Evolutionary conservation across 92 coral and sea anemone genomes (phyloP), one percentile per base, ranked within the genome.

Genomic region (Bergia sp.): DNA sequence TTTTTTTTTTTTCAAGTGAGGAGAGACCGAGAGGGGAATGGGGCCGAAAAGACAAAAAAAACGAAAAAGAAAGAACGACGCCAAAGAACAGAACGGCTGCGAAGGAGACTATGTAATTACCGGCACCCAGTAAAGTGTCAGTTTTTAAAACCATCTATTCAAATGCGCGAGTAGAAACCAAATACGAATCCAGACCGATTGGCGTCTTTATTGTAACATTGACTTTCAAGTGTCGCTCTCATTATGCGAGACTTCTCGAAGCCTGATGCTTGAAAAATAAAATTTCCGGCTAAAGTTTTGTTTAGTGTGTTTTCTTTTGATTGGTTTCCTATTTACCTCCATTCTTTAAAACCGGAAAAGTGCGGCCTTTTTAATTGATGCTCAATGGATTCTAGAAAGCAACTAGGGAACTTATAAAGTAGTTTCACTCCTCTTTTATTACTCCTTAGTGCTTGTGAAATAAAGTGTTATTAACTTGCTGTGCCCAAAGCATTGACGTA

Each of bases 251-350:
- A 74, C 67, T 45, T 37, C 78, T 53, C 61, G 36, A 47, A 84
- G 87, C 29, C 29, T 29, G 29, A 69, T 74, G 2, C 61, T 69
- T 72, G 21, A 53, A 44, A 84, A 84, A 72, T 47, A 73, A 71
- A 69, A 74, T 84, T 71, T 84, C 87, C 87, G 87, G 87, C 79
- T 84, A 71, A 23, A 38, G 66, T 23, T 37, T 38, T 71, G 21
- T 7, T 71, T 43, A 67, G 36, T 84, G 65, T 47, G 67, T 72
- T 84, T 84, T 72, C 87, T 16, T 72, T 84, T 65, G n/a, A 69
- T 9, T 37, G n/a, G 61, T 37, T 84, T 37, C 87, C 66, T 45
- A 66, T 47, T 84, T 84, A 29, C 55, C 49, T n/a, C 87, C 50
- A 16, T 16, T 74, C 79, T 69, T 5, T 71, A 42, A 4, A 47